These are phyloP conservation scores for Liopterus haemorrhoidalis DNA, from an alignment of 2,888 invertebrate species.

Conservation along the genomic window DNA sequence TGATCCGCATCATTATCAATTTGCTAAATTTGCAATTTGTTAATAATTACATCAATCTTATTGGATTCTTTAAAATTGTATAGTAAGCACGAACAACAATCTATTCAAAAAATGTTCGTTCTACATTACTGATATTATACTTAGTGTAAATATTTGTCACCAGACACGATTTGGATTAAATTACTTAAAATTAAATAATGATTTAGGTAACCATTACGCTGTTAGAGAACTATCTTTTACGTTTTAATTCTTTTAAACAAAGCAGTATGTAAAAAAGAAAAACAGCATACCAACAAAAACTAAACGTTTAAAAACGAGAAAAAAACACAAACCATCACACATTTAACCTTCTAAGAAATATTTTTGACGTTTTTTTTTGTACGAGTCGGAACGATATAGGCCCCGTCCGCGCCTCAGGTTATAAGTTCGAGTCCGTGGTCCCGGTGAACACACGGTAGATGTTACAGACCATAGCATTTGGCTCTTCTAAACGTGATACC, in stretches of 20 bases:
- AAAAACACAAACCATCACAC: slow-evolving; percentile 28
- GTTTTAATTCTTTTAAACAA: slow-evolving; percentile 4
- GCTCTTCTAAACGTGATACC: slow-evolving; percentile 20
- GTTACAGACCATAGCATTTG: slow-evolving; percentile 6
- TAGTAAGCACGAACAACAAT: no score
- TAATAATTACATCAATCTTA: no score
- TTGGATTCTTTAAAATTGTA: no score
- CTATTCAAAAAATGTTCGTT: no score
- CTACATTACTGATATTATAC: no score
- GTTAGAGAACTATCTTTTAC: no score
- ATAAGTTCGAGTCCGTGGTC: slow-evolving; percentile 8
- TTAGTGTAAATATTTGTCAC: no score
- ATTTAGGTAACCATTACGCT: no score
- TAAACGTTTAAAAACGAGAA: slow-evolving; percentile 28
- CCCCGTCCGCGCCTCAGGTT: slow-evolving; percentile 13
- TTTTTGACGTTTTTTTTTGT: slow-evolving; percentile 31
- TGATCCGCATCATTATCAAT: no score
- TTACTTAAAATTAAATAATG: no score
- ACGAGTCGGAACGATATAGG: slow-evolving; percentile 3
- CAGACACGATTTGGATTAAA: no score
- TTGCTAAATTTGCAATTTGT: no score
- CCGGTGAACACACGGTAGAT: slow-evolving; percentile 6
- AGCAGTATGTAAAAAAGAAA: slow-evolving; percentile 16
- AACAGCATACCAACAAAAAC: slow-evolving; percentile 19
- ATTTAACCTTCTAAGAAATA: slow-evolving; percentile 33